Evolutionary conservation across 1,140 invertebrate genomes (phyloP).

Genomic region (Aphelenchoides avenae): DNA sequence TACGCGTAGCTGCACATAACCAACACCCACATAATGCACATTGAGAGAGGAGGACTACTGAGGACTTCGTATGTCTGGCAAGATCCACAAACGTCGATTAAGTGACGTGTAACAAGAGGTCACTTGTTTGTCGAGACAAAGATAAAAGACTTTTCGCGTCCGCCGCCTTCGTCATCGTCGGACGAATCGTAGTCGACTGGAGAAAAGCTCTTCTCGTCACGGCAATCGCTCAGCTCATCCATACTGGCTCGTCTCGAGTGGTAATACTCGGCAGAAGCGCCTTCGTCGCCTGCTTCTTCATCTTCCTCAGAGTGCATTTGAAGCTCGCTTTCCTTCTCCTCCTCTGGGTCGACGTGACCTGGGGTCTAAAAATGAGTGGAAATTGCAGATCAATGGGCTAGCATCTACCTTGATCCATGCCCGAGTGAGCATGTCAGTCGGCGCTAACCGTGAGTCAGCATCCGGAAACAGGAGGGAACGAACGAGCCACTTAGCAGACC

Average conservation of each 20-base stretch:
- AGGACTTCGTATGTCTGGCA: too few relatives aligned
- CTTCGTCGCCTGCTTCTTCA: constrained; percentile 17
- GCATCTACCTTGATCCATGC: constrained; percentile 70
- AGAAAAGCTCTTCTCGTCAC: too few relatives aligned
- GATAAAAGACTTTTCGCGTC: too few relatives aligned
- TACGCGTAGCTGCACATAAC: too few relatives aligned
- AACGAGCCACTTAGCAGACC: constrained; percentile 21
- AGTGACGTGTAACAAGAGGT: too few relatives aligned
- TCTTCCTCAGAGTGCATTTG: constrained; percentile 39
- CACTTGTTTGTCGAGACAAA: too few relatives aligned
- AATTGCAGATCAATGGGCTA: background rate
- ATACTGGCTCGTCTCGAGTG: constrained; percentile 42
- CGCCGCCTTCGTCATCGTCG: too few relatives aligned
- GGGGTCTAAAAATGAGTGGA: constrained; percentile 2
- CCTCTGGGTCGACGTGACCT: background rate
- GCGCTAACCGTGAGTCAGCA: constrained; percentile 57
- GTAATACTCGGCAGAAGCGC: constrained; percentile 32
- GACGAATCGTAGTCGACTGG: too few relatives aligned
- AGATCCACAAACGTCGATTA: too few relatives aligned
- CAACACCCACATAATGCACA: too few relatives aligned
- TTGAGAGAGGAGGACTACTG: too few relatives aligned
- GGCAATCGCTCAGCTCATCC: constrained; percentile 41
- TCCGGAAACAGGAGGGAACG: constrained; percentile 16
- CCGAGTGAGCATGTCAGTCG: constrained; percentile 87
- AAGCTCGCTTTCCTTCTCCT: constrained; percentile 8